Conservation (phyloP, 2,113 vertebrate species). For the Corythaeola cristata region DNA sequence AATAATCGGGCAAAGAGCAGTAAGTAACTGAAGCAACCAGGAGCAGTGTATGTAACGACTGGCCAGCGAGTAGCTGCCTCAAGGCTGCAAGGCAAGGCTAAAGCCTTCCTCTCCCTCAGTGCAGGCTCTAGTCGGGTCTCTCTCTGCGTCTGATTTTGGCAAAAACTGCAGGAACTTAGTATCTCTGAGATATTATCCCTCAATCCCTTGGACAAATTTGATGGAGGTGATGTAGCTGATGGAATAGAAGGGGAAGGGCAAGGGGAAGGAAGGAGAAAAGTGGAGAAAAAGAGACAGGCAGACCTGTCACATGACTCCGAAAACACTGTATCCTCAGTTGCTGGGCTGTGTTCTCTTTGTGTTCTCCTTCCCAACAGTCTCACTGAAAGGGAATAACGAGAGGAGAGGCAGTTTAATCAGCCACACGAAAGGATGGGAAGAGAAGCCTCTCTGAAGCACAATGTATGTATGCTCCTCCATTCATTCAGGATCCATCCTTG, state of each 20-base stretch:
- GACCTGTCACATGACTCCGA: background rate
- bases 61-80: rapidly evolving
- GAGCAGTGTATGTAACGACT: rapidly evolving
- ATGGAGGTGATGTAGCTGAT: background rate
- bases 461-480: background rate
- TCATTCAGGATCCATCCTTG: background rate
- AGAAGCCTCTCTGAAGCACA: background rate
- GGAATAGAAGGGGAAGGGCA: background rate
- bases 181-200: background rate
- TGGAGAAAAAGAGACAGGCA: background rate
- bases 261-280: background rate
- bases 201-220: background rate
- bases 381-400: background rate
- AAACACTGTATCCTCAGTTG: background rate
- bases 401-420: background rate
- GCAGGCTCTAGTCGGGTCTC: background rate
- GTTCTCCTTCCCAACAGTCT: background rate
- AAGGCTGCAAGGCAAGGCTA: background rate
- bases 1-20: background rate
- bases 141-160: background rate
- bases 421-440: background rate
- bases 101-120: background rate
- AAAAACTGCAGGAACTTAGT: background rate
- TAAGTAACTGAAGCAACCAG: background rate
- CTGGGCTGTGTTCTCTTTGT: background rate